Evolutionary conservation across 2,888 invertebrate genomes (phyloP), one percentile per base, ranked within the genome.

Genomic region (Fabriciana adippe): DNA sequence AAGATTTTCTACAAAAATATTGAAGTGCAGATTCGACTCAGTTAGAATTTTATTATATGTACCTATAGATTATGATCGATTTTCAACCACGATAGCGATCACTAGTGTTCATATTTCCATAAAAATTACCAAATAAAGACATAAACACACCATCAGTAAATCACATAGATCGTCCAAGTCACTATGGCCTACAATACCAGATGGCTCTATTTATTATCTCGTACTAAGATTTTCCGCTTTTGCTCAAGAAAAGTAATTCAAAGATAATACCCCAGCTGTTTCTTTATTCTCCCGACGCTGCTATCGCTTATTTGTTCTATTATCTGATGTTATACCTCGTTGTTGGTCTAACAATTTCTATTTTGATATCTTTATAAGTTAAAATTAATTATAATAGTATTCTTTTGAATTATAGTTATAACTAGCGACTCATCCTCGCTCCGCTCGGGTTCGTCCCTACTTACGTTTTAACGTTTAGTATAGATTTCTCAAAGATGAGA

Each of bases 181-280:
- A 50, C 64, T 26, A 47, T 35, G 54, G 47, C 64, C 55, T 51
- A 50, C 48, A 45, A 31, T 50, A 55, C 59, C 64, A 61, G 68
- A 68, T 60, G 57, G 55, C 41, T 57, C 41, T 41, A 68, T 64
- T 68, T 60, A 68, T 64, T 68, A 61, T 65, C 16, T 54, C 54
- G 51, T 59, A 60, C 53, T 54, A 50, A 59, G 55, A 64, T 59
- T 61, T 64, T 56, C 56, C 63, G 62, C 47, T 31, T 59, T 26
- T 47, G 45, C 60, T 35, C 57, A 31, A 65, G 50, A 56, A 65
- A 64, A 69, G 63, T 67, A 71, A 71, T 68, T 59, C 57, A 15
- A 45, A 57, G 62, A 50, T 67, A 69, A 69, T 62, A 55, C 57
- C 57, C 55, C 64, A 60, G 64, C 51, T 56, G 60, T 62, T 60